phyloP scores from a whole-genome alignment of 2,888 invertebrate species.

The Metellina segmentata region DNA sequence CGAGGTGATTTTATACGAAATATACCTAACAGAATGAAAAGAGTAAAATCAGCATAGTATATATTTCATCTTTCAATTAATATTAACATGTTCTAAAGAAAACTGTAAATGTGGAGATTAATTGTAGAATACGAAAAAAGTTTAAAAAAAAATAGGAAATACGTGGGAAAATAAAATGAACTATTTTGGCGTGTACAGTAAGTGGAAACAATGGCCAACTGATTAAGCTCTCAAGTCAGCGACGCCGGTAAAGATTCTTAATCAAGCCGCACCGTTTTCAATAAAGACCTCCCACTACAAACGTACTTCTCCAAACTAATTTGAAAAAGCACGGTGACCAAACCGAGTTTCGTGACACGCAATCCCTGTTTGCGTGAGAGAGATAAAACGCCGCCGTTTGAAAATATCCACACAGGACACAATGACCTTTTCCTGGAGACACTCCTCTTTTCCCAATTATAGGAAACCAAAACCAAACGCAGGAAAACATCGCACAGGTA shows the following conservation, averaged over 20 bases:
- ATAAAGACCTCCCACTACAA: background rate
- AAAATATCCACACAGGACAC: conserved; percentile 1
- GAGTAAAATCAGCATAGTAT: too few species aligned
- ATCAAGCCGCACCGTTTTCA: background rate
- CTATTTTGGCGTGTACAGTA: background rate
- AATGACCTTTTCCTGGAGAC: background rate
- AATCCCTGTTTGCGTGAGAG: conserved; percentile 21
- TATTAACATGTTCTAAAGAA: too few species aligned
- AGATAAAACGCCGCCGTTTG: conserved; percentile 5
- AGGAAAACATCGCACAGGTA: conserved; percentile 3
- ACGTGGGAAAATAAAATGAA: background rate
- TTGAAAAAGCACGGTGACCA: conserved; percentile 1
- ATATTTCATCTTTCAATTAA: too few species aligned
- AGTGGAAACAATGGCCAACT: background rate
- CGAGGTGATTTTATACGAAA: too few species aligned
- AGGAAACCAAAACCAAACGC: conserved; percentile 11
- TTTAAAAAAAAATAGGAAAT: background rate
- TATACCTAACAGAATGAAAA: too few species aligned
- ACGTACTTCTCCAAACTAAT: background rate
- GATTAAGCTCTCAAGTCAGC: background rate
- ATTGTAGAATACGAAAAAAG: background rate
- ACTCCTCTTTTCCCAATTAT: background rate
- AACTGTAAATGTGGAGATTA: too few species aligned
- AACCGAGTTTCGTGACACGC: conserved; percentile 42
- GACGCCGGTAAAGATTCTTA: background rate